Evolutionary conservation across 2,113 vertebrate species (phyloP).

Genomic region (Semicossyphus pulcher): DNA sequence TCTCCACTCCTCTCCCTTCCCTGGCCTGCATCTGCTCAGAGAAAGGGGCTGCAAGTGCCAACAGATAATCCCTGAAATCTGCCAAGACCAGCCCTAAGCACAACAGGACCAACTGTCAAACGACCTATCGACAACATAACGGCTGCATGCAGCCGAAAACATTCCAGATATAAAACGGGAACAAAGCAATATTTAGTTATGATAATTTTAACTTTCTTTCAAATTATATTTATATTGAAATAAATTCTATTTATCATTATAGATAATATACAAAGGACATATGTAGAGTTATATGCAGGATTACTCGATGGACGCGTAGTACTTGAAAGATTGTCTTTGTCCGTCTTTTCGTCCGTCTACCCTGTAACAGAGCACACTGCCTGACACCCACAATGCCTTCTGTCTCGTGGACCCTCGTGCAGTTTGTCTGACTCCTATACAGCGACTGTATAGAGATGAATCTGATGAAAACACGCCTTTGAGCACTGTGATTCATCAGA

Average conservation of each 20-base stretch:
- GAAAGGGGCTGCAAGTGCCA: slow-evolving; percentile 71
- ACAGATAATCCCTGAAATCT: slow-evolving; percentile 59
- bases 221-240: slow-evolving; percentile 69
- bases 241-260: slow-evolving; percentile 55
- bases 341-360: slow-evolving; percentile 59
- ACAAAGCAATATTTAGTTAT: slow-evolving; percentile 52
- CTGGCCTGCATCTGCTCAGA: slow-evolving; percentile 30
- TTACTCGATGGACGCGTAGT: slow-evolving; percentile 32
- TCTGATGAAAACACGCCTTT: slow-evolving; percentile 57
- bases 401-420: slow-evolving; percentile 70
- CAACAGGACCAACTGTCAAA: slow-evolving; percentile 58
- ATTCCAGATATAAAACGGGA: slow-evolving; percentile 61
- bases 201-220: slow-evolving; percentile 34
- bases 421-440: slow-evolving; percentile 20
- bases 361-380: slow-evolving; percentile 80
- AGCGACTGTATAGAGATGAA: slow-evolving; percentile 26
- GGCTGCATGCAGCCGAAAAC: slow-evolving; percentile 55
- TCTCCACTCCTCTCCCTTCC: slow-evolving; percentile 5
- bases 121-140: slow-evolving; percentile 16
- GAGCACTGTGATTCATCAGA: slow-evolving; percentile 59
- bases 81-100: slow-evolving; percentile 67
- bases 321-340: slow-evolving; percentile 57
- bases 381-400: slow-evolving; percentile 80
- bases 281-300: slow-evolving; percentile 45
- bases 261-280: slow-evolving; percentile 48